phyloP scores from a whole-genome alignment of 2,113 vertebrate genomes.

The Natator depressus region DNA sequence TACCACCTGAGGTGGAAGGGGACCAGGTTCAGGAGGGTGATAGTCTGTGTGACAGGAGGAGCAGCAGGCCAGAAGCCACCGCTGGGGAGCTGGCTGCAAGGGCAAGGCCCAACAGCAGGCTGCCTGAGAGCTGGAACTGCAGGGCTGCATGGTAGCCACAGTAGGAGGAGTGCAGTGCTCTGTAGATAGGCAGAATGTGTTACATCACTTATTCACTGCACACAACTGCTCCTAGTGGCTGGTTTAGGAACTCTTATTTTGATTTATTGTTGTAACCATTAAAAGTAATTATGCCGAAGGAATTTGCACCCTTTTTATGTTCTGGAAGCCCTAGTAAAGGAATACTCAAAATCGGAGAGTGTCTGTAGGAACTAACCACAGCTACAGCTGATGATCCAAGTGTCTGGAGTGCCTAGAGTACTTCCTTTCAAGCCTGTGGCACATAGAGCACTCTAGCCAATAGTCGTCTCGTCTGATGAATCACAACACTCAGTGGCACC shows the following conservation, averaged over 20 bases:
- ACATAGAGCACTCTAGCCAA: background rate
- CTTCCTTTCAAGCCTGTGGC: background rate
- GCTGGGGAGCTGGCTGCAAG: background rate
- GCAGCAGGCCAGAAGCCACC: background rate
- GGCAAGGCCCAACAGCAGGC: background rate
- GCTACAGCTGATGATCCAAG: too few species aligned
- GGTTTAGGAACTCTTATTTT: too few species aligned
- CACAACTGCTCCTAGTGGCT: too few species aligned
- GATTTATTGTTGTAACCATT: background rate
- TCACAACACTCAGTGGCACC: too few species aligned
- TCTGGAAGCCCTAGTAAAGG: too few species aligned
- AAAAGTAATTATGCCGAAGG: background rate
- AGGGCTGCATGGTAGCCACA: background rate
- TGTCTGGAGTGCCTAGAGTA: background rate
- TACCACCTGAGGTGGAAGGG: background rate
- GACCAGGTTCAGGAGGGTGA: fast-evolving
- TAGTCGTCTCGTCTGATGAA: background rate
- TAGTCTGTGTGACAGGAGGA: background rate
- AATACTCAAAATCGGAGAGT: too few species aligned
- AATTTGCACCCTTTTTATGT: background rate
- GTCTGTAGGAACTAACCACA: too few species aligned
- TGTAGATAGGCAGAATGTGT: too few species aligned
- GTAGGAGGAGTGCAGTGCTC: background rate
- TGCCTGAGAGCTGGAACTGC: background rate
- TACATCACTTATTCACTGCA: too few species aligned